Evolutionary conservation across 2,113 vertebrate genomes (phyloP).

Genomic region (Equus quagga): DNA sequence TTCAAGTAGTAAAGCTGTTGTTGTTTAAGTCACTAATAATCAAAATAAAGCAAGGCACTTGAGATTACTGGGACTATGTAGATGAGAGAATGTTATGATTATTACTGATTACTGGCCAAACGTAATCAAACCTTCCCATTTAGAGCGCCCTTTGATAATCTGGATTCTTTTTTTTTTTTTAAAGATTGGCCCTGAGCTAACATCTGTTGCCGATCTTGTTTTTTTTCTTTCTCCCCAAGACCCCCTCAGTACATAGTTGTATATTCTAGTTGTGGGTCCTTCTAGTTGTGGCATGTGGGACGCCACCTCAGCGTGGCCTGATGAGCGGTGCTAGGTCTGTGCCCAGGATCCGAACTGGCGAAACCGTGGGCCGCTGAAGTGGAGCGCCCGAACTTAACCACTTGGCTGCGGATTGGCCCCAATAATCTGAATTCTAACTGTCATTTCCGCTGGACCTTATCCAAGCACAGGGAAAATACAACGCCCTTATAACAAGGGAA

Average conservation of each 20-base stretch:
- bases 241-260: too few species aligned
- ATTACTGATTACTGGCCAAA: neutral
- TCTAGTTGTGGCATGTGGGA: too few species aligned
- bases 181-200: too few species aligned
- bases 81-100: neutral
- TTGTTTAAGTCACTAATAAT: conserved; percentile 27
- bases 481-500: neutral
- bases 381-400: too few species aligned
- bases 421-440: neutral
- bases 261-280: too few species aligned
- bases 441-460: neutral
- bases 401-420: too few species aligned
- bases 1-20: neutral
- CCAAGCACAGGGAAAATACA: conserved; percentile 8
- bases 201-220: too few species aligned
- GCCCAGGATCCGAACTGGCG: too few species aligned
- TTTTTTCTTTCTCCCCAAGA: too few species aligned
- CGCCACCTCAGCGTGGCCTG: too few species aligned
- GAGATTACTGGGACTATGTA: neutral
- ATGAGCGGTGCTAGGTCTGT: too few species aligned
- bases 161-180: neutral
- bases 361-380: too few species aligned
- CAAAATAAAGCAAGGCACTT: neutral
- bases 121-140: neutral
- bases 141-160: neutral